These are phyloP conservation scores for Orientallactaga bullata DNA, from an alignment of 2,113 vertebrate species.

Conservation along the genomic window DNA sequence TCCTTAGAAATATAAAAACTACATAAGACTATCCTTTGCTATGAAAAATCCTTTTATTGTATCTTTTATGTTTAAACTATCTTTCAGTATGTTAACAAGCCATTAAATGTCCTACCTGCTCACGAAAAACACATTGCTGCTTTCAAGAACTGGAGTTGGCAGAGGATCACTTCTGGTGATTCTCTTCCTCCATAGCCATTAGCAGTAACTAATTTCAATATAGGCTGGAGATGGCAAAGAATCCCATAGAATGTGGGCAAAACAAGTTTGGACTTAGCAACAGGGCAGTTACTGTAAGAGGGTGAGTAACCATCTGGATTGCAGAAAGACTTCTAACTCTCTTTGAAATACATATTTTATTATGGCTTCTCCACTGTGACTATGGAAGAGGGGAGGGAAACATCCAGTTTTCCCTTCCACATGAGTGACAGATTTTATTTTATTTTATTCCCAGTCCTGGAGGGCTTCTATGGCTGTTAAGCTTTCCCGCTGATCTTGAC, in stretches of 20 bases:
- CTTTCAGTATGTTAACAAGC: background rate
- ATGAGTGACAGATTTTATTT: no score
- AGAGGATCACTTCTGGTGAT: background rate
- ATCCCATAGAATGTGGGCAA: background rate
- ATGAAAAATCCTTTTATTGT: background rate
- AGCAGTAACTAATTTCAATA: conserved; percentile 65
- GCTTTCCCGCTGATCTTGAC: background rate
- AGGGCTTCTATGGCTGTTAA: background rate
- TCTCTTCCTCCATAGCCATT: background rate
- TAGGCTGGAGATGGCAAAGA: background rate
- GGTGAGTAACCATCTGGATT: background rate
- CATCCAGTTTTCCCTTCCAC: no score
- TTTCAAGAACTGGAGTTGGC: rapidly evolving
- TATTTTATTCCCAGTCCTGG: background rate
- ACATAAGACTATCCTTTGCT: background rate
- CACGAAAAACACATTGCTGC: background rate
- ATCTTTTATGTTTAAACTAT: background rate
- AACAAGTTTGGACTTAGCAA: background rate
- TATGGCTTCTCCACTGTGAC: background rate
- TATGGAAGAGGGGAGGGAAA: background rate
- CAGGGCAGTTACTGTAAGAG: background rate
- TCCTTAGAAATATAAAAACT: background rate
- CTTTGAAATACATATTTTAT: background rate
- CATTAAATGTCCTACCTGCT: background rate
- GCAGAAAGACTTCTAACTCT: background rate